Evolutionary conservation across 2,113 vertebrate genomes (phyloP).

Genomic region (Scomber japonicus): DNA sequence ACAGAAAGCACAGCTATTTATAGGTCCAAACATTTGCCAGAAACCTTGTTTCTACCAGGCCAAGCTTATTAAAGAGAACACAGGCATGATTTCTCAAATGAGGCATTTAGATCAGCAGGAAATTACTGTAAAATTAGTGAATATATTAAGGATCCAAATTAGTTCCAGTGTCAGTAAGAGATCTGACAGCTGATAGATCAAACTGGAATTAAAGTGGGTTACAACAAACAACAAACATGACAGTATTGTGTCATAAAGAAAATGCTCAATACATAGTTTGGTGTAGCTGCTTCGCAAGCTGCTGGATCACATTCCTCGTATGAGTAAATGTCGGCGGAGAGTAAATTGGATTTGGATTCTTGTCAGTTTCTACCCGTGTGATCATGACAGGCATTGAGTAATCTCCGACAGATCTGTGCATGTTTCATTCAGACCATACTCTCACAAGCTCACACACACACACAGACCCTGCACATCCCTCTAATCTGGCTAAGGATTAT

Average conservation of each 20-base stretch:
- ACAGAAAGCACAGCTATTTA: conserved; percentile 34
- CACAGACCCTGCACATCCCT: conserved; percentile 35
- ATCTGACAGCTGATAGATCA: conserved; percentile 11
- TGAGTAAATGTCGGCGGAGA: background rate
- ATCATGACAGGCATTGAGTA: conserved; percentile 41
- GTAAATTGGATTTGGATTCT: conserved; percentile 63
- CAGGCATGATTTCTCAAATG: conserved; percentile 23
- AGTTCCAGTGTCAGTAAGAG: background rate
- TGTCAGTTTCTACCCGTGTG: conserved; percentile 27
- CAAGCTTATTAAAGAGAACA: background rate
- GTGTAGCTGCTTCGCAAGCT: conserved; percentile 10
- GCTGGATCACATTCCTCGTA: conserved; percentile 22
- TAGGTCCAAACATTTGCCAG: conserved; percentile 34
- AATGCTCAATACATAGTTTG: conserved; percentile 3
- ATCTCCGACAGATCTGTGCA: conserved; percentile 53
- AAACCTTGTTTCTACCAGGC: background rate
- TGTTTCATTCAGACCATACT: conserved; percentile 46
- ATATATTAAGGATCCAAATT: conserved; percentile 9
- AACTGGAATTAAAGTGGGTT: conserved; percentile 2
- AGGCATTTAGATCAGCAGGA: background rate
- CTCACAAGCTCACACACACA: conserved; percentile 2
- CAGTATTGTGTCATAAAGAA: background rate
- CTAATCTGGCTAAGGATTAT: conserved; percentile 69
- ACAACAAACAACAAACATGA: background rate
- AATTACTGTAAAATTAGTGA: conserved; percentile 8